phyloP scores from a whole-genome alignment of 30 jellyfish, hydroid and myxozoan species.

The Chironex yamaguchii region DNA sequence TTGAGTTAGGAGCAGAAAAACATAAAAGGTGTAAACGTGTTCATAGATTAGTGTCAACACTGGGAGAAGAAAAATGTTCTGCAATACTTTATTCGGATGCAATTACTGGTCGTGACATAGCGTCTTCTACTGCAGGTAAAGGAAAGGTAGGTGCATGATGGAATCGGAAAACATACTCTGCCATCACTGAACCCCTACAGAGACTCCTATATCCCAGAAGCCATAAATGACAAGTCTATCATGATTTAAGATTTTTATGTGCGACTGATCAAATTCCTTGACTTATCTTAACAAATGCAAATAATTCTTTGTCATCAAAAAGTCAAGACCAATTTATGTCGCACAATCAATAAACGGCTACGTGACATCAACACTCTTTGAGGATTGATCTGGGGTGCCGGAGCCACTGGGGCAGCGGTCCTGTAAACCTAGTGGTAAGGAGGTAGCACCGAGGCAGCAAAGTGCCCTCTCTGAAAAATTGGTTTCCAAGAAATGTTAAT shows the following conservation, averaged over 20 bases:
- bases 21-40: slow-evolving; percentile 10
- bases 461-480: too few species aligned
- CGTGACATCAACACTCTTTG: too few species aligned
- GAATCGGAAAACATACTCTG: slow-evolving; percentile 43
- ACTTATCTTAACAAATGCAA: slow-evolving; percentile 28
- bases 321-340: too few species aligned
- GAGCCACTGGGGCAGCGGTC: too few species aligned
- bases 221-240: not conserved
- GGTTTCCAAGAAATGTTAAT: too few species aligned
- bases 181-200: not conserved
- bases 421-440: too few species aligned
- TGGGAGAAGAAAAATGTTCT: slow-evolving; percentile 7
- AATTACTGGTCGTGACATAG: slow-evolving; percentile 30
- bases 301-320: too few species aligned
- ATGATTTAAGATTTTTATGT: slow-evolving; percentile 45
- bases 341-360: too few species aligned
- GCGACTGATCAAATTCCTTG: slow-evolving; percentile 38
- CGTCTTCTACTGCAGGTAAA: slow-evolving; percentile 1
- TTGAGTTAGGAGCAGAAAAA: slow-evolving; percentile 43
- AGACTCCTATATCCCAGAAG: slow-evolving; percentile 6
- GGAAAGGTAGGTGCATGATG: slow-evolving; percentile 37
- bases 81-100: slow-evolving; percentile 19
- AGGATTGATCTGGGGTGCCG: too few species aligned
- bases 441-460: too few species aligned
- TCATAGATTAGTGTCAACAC: slow-evolving; percentile 13